Percentiles rank a stretch among this genome's conserved stretches.
Conservation (phyloP, 1,140 invertebrate species). For the Arctopsyche grandis region DNA sequence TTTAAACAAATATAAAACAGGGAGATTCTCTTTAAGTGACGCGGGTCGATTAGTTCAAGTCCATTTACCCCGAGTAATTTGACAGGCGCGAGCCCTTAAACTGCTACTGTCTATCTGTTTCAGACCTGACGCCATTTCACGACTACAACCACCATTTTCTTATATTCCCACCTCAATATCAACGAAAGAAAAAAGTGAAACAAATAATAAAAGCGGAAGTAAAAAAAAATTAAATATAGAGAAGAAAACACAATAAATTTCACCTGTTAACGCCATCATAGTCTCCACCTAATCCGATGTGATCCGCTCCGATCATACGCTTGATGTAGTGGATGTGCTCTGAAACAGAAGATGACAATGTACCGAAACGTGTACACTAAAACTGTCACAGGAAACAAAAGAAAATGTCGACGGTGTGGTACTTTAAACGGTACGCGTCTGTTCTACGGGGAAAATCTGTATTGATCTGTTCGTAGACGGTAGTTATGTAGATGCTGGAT, state of each 20-base stretch:
- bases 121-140: not conserved
- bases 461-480: too few species aligned
- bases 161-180: not conserved
- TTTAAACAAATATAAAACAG: not conserved
- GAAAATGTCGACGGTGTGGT: not conserved
- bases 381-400: not conserved
- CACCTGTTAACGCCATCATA: conserved; percentile 87
- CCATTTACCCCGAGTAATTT: conserved; percentile 33
- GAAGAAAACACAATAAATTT: conserved; percentile 51
- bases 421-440: too few species aligned
- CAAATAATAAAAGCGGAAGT: not conserved
- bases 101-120: not conserved
- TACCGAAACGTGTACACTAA: not conserved
- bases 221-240: not conserved
- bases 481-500: too few species aligned
- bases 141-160: not conserved
- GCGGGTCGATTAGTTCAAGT: conserved; percentile 30
- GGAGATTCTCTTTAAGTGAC: not conserved
- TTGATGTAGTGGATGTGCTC: conserved; percentile 91
- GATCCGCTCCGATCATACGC: conserved; percentile 83
- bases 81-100: conserved; percentile 5
- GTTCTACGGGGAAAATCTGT: too few species aligned
- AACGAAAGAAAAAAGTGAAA: not conserved
- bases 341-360: conserved; percentile 60
- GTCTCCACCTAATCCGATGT: conserved; percentile 84